Evolutionary conservation across 2,888 invertebrate genomes (phyloP).

Genomic region (Stegana nigrithorax): DNA sequence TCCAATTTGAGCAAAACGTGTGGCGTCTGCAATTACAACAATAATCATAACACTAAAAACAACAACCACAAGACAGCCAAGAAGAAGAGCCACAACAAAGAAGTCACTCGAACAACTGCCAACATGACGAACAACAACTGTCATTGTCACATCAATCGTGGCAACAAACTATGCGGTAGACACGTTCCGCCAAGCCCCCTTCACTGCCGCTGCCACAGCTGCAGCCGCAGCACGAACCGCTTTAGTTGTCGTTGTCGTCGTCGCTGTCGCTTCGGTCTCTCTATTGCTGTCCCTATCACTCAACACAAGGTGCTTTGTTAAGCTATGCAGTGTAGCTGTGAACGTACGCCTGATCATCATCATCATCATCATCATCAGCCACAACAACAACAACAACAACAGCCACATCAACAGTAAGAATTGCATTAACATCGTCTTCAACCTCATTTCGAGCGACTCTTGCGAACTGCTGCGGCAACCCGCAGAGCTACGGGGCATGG

Average conservation of each 20-base stretch:
- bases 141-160: slow-evolving; percentile 55
- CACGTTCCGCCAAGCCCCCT: slow-evolving; percentile 14
- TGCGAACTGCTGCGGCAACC: slow-evolving; percentile 32
- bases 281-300: too few species aligned
- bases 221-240: too few species aligned
- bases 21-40: slow-evolving; percentile 58
- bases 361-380: too few species aligned
- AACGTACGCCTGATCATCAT: too few species aligned
- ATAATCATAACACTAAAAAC: slow-evolving; percentile 35
- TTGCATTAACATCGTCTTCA: too few species aligned
- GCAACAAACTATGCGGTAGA: slow-evolving; percentile 6
- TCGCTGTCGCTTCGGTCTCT: too few species aligned
- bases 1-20: slow-evolving; percentile 61
- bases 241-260: too few species aligned
- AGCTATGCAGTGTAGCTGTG: too few species aligned
- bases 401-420: slow-evolving; percentile 29
- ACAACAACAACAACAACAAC: slow-evolving; percentile 11
- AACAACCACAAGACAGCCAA: slow-evolving; percentile 19
- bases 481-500: too few species aligned
- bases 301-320: too few species aligned
- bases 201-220: slow-evolving; percentile 6
- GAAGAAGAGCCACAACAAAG: neutral
- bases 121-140: slow-evolving; percentile 64
- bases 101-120: too few species aligned
- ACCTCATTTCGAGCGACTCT: too few species aligned